A percentile compares a stretch with the other conserved stretches of the same genome.
These are phyloP conservation scores for Uria lomvia DNA, from an alignment of 2,113 vertebrate genomes.

Conservation along the genomic window DNA sequence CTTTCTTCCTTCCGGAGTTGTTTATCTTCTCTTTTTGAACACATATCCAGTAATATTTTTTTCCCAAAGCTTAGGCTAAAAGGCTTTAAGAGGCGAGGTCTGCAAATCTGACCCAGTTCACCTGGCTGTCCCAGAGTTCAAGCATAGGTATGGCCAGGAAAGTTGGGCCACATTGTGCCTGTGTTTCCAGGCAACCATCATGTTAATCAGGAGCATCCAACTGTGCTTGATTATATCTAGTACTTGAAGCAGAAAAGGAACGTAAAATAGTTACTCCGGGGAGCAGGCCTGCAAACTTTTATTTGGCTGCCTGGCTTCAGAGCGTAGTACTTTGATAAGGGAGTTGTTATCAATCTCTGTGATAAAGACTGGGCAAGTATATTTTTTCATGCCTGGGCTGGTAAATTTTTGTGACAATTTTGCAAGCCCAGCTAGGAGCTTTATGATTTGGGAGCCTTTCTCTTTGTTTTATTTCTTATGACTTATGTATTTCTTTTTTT, in stretches of 20 bases:
- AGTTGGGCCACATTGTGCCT: not conserved
- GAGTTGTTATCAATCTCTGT: not conserved
- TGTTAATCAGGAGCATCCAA: slow-evolving; percentile 47
- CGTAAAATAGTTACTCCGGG: not conserved
- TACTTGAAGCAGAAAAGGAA: slow-evolving; percentile 50
- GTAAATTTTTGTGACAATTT: not conserved
- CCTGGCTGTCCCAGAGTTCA: not conserved
- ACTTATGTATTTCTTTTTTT: not conserved
- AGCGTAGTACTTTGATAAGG: not conserved
- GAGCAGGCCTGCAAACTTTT: slow-evolving; percentile 25
- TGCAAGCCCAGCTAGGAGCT: not conserved
- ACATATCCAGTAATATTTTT: fast-evolving
- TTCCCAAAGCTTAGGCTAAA: not conserved
- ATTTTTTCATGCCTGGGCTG: not conserved
- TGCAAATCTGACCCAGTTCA: not conserved
- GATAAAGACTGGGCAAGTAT: not conserved
- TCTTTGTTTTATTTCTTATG: not conserved
- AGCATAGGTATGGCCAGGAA: not conserved
- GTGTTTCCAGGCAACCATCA: slow-evolving; percentile 28
- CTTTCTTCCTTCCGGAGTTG: fast-evolving
- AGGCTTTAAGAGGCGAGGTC: not conserved
- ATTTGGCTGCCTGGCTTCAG: not conserved
- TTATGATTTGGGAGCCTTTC: not conserved
- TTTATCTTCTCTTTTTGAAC: not conserved
- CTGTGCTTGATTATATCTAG: slow-evolving; percentile 47